Percentiles rank a stretch among this genome's conserved stretches.
Evolutionary conservation across 2,113 vertebrate genomes (phyloP).

Genomic region (Emydura subglobosa): DNA sequence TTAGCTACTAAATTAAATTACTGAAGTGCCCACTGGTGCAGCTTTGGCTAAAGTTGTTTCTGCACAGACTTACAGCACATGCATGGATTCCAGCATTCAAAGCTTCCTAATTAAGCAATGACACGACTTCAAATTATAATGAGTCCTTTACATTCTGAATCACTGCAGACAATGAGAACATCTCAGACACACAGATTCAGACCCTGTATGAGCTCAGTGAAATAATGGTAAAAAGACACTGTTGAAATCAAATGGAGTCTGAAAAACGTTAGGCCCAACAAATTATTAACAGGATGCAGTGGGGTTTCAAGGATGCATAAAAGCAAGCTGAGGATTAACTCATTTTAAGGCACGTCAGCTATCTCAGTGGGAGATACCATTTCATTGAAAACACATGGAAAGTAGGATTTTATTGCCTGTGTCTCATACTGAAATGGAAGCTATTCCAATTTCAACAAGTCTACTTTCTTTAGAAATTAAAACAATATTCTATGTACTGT

Average conservation of each 20-base stretch:
- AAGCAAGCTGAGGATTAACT: constrained; percentile 1
- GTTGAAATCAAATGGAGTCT: not conserved
- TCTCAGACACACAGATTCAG: not conserved
- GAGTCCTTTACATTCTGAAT: not conserved
- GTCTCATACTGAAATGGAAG: constrained; percentile 22
- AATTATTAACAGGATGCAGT: not conserved
- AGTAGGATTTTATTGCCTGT: not conserved
- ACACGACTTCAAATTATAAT: not conserved
- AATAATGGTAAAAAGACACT: not conserved
- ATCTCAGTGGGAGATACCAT: not conserved
- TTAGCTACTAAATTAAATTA: constrained; percentile 34
- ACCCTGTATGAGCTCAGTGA: not conserved
- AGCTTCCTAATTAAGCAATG: constrained; percentile 1
- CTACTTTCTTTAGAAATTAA: not conserved
- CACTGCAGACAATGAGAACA: not conserved
- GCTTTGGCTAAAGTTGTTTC: not conserved
- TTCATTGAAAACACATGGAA: constrained; percentile 7
- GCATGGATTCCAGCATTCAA: not conserved
- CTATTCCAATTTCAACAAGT: not conserved
- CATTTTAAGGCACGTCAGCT: not conserved
- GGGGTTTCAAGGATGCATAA: not conserved
- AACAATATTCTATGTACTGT: not conserved
- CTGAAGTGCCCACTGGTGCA: not conserved
- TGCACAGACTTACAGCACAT: not conserved
- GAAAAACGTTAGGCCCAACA: not conserved